Evolutionary conservation across 64 coral and sea anemone genomes (phyloP), one percentile per base, ranked within the genome.

Genomic region (Catalaphyllia jardinei): DNA sequence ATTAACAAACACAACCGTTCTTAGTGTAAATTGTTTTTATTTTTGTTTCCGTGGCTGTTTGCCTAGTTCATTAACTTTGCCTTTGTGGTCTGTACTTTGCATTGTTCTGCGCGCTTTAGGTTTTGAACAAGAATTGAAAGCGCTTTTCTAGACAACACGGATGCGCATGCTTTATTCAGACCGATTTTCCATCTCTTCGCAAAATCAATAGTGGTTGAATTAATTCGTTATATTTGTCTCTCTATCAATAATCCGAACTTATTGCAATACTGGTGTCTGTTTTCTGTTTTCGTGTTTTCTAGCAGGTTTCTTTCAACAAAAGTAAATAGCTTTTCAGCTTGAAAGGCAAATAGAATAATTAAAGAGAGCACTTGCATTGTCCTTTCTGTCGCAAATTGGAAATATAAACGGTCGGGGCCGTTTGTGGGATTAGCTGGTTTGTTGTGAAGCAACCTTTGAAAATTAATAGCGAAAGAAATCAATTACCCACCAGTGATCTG

Each of bases 401-500:
- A 77, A n/a, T 24, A 46, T 46, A 4, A 49, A 50, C 16, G 20
- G 31, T 77, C 74, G 74, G 74, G n/a, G 39, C 24, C 19, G 49
- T 24, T 77, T 24, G 8, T 10, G 39, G 79, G 55, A 62, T 81
- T 62, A 81, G 8, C 29, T 77, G 10, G 79, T 60, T 10, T 81
- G 59, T 81, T 31, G 55, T 63, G 27, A 33, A 19, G 27, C 28
- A 33, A 81, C 24, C 19, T 57, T 35, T 13, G 33, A 28, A 57
- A 81, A 81, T 62, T 60, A 24, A 81, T 63, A 35, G 29, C 59
- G 54, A 22, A 81, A 63, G 54, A 31, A 35, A 62, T 77, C 74
- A 42, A 12, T 77, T 50, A 10, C 10, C n/a, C 22, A 2, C n/a
- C 22, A 8, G 22, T 69, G 22, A 69, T 69, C n/a, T 10, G 24